Evolutionary conservation across 2,888 invertebrate genomes (phyloP).

Genomic region (Cheilosia pagana): DNA sequence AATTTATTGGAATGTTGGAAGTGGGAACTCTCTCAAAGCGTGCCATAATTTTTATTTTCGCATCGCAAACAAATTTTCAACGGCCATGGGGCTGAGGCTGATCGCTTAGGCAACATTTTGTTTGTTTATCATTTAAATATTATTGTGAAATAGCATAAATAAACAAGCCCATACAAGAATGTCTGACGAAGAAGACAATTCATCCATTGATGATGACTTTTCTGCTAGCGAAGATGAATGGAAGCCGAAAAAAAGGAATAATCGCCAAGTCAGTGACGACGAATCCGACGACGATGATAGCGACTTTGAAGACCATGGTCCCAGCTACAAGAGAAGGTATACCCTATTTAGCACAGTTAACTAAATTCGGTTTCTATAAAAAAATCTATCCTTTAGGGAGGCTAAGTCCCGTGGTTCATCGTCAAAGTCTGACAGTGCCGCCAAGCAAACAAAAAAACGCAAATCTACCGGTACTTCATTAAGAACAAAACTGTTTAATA

Average conservation of each 20-base stretch:
- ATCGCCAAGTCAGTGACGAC: conserved; percentile 77
- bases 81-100: neutral
- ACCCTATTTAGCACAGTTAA: neutral
- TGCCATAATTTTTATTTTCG: conserved; percentile 29
- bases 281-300: conserved; percentile 82
- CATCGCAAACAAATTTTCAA: conserved; percentile 15
- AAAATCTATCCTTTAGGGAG: conserved; percentile 15
- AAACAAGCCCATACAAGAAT: conserved; percentile 70
- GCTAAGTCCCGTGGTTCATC: neutral
- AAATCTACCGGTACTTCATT: conserved; percentile 69
- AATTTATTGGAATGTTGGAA: neutral
- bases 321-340: conserved; percentile 44
- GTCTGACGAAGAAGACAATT: conserved; percentile 82
- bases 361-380: neutral
- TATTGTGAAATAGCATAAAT: neutral
- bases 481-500: conserved; percentile 79
- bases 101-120: neutral
- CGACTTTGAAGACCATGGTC: conserved; percentile 78
- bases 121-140: neutral
- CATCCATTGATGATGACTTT: conserved; percentile 80
- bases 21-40: conserved; percentile 11
- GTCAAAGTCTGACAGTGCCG: conserved; percentile 21
- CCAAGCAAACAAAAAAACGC: conserved; percentile 61
- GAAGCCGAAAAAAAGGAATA: conserved; percentile 78
- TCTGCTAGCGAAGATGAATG: conserved; percentile 83